These are phyloP conservation scores for Thunnus albacares DNA, from an alignment of 2,797 vertebrate genomes.

Conservation along the genomic window DNA sequence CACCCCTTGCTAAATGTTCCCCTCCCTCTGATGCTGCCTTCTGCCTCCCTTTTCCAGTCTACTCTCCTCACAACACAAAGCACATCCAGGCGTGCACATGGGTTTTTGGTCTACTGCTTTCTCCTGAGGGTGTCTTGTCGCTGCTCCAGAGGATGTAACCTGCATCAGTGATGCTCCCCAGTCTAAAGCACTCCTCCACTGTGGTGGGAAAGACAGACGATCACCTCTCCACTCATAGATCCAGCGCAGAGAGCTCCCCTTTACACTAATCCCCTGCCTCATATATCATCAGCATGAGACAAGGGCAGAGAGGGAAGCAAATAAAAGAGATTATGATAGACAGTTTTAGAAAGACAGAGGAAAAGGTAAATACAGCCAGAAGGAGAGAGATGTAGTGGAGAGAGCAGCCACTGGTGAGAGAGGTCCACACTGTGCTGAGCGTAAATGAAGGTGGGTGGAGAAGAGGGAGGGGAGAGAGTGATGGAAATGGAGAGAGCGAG, in stretches of 20 bases:
- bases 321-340: constrained; percentile 39
- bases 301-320: constrained; percentile 32
- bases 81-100: constrained; percentile 64
- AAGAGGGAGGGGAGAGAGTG: constrained; percentile 74
- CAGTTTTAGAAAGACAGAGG: constrained; percentile 48
- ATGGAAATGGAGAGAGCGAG: constrained; percentile 66
- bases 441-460: constrained; percentile 76
- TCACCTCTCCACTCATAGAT: constrained; percentile 63
- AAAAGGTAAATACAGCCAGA: constrained; percentile 43
- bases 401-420: constrained; percentile 65
- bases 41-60: constrained; percentile 47
- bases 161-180: constrained; percentile 65
- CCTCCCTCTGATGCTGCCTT: constrained; percentile 60
- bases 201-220: constrained; percentile 52
- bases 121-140: constrained; percentile 51
- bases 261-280: constrained; percentile 53
- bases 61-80: constrained; percentile 73
- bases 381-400: constrained; percentile 51
- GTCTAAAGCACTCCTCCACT: constrained; percentile 46
- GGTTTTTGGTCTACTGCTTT: constrained; percentile 35
- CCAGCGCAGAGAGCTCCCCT: constrained; percentile 57
- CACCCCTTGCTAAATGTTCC: constrained; percentile 57
- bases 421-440: constrained; percentile 65
- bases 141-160: constrained; percentile 60
- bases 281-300: constrained; percentile 59